Evolutionary conservation across 2,888 invertebrate genomes (phyloP).

Genomic region (Orthonychiurus folsomi): DNA sequence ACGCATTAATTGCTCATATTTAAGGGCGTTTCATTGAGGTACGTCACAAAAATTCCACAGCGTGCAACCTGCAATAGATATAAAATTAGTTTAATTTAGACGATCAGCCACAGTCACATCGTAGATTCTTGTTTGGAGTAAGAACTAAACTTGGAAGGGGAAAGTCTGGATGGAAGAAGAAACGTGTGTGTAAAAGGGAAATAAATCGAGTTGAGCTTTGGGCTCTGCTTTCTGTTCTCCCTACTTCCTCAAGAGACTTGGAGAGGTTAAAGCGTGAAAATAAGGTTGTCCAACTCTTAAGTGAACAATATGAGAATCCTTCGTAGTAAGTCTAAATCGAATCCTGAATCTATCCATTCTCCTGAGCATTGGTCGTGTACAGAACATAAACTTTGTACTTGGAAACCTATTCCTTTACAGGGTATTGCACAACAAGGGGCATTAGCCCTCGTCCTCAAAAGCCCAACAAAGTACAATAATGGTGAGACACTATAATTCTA

Average conservation of each 20-base stretch:
- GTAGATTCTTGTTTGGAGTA: no score
- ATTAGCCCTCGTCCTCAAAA: no score
- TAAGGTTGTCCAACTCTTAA: slow-evolving; percentile 37
- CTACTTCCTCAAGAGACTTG: slow-evolving; percentile 20
- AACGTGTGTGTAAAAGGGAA: not conserved
- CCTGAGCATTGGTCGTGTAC: slow-evolving; percentile 12
- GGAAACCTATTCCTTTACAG: not conserved
- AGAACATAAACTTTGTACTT: no score
- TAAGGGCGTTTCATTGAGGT: no score
- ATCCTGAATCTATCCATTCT: slow-evolving; percentile 27
- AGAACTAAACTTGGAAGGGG: not conserved
- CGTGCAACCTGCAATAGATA: no score
- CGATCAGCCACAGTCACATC: no score
- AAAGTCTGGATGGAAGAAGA: not conserved
- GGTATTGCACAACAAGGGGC: no score
- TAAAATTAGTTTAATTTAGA: no score
- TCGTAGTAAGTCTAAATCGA: slow-evolving; percentile 30
- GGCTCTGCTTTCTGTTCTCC: not conserved
- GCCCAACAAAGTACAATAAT: no score
- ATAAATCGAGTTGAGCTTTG: not conserved
- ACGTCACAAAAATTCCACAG: no score
- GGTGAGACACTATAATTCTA: no score
- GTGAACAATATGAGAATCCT: slow-evolving; percentile 30
- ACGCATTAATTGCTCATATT: no score
- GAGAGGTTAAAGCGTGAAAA: slow-evolving; percentile 39